Evolutionary conservation across 2,888 invertebrate species (phyloP).

Genomic region (Elysia crispata): DNA sequence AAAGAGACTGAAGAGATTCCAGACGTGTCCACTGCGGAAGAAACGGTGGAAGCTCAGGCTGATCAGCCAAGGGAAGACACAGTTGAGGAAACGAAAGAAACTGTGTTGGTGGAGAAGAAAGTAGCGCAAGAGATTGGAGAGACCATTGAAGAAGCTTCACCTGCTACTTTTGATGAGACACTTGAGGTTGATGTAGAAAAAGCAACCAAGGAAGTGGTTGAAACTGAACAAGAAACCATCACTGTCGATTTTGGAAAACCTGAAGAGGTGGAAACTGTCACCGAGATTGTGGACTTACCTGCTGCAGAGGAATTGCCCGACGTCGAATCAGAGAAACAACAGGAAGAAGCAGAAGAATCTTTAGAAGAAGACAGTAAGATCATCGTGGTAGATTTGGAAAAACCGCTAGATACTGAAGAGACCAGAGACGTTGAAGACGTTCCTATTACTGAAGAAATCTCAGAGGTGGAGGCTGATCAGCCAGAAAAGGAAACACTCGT

Average conservation of each 20-base stretch:
- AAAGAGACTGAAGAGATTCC: constrained; percentile 48
- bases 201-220: no score
- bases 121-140: background rate
- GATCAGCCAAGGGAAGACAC: constrained; percentile 51
- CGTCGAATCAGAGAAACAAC: constrained; percentile 50
- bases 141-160: no score
- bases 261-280: constrained; percentile 48
- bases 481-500: background rate
- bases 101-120: constrained; percentile 49
- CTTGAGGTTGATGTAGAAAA: no score
- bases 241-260: no score
- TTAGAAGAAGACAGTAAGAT: constrained; percentile 57
- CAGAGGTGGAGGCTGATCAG: constrained; percentile 1
- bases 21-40: constrained; percentile 52
- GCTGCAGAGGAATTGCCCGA: constrained; percentile 15
- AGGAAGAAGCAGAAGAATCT: constrained; percentile 51
- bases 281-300: constrained; percentile 42
- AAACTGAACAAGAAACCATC: no score
- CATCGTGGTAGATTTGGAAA: constrained; percentile 31
- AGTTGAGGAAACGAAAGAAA: constrained; percentile 43
- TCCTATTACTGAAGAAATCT: background rate
- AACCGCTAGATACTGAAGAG: constrained; percentile 42
- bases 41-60: constrained; percentile 49
- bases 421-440: constrained; percentile 31
- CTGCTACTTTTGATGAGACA: no score